phyloP scores from a whole-genome alignment of 1,140 invertebrate species.

The Streblospio benedicti region DNA sequence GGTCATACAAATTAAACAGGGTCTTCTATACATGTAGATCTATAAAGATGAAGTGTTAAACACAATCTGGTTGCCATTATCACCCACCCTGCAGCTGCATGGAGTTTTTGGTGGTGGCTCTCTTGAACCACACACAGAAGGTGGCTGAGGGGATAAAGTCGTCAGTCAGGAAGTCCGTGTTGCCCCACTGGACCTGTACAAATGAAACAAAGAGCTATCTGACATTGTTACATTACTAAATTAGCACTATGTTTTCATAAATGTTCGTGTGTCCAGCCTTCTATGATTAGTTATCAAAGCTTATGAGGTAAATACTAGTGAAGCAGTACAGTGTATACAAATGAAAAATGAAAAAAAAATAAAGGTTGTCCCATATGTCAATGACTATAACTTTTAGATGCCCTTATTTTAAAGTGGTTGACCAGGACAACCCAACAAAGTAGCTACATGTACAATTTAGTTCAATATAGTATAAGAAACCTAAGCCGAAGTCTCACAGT shows the following conservation, averaged over 20 bases:
- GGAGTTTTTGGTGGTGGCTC: no score
- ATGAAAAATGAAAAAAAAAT: neutral
- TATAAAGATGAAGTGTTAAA: no score
- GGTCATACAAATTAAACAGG: no score
- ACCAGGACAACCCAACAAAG: neutral
- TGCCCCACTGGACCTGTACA: neutral
- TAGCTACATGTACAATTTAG: neutral
- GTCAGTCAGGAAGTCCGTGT: neutral
- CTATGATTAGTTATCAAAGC: neutral
- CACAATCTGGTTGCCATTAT: no score
- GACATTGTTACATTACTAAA: neutral
- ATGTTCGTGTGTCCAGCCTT: neutral
- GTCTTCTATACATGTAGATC: no score
- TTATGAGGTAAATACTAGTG: neutral
- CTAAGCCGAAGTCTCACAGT: no score
- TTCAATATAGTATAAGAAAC: no score
- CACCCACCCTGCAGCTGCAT: no score
- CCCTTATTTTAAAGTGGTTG: no score
- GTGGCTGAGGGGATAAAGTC: conserved; percentile 2
- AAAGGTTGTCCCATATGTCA: neutral
- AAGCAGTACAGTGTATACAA: neutral
- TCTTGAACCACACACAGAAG: conserved; percentile 3
- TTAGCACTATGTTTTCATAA: neutral
- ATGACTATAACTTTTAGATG: neutral
- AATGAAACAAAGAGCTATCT: neutral